Percentiles rank a stretch among this genome's conserved stretches.
Conservation (phyloP, 2,888 invertebrate species). For the Acleris cristana region DNA sequence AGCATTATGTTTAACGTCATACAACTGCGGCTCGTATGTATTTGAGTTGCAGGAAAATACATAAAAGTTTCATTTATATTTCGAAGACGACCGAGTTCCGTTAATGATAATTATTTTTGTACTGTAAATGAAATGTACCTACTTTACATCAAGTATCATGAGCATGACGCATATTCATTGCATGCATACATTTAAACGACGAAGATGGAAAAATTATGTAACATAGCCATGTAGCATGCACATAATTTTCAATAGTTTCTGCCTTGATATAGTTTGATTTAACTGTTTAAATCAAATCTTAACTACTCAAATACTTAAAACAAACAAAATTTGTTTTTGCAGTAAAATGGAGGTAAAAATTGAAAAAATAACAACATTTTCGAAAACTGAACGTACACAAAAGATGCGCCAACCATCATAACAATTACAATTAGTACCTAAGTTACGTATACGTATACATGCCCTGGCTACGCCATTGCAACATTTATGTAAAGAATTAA, state of each 20-base stretch:
- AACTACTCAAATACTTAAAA: neutral
- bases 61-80: neutral
- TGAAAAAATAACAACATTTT: neutral
- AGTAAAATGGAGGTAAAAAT: too few species aligned
- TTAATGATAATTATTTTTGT: neutral
- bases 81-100: neutral
- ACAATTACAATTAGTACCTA: slow-evolving; percentile 25
- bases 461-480: slow-evolving; percentile 40
- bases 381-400: slow-evolving; percentile 1
- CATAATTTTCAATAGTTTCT: slow-evolving; percentile 9
- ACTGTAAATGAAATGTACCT: too few species aligned
- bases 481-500: slow-evolving; percentile 45
- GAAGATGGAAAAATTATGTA: slow-evolving; percentile 22
- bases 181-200: slow-evolving; percentile 9
- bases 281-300: slow-evolving; percentile 7
- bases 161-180: neutral
- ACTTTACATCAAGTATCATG: neutral
- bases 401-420: slow-evolving; percentile 12
- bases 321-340: too few species aligned
- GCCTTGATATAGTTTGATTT: slow-evolving; percentile 21
- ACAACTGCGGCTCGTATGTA: neutral
- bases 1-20: slow-evolving; percentile 11
- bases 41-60: neutral
- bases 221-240: slow-evolving; percentile 13
- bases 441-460: slow-evolving; percentile 40